Evolutionary conservation across 1,140 invertebrate genomes (phyloP).

Genomic region (Euglossa dilemma): DNA sequence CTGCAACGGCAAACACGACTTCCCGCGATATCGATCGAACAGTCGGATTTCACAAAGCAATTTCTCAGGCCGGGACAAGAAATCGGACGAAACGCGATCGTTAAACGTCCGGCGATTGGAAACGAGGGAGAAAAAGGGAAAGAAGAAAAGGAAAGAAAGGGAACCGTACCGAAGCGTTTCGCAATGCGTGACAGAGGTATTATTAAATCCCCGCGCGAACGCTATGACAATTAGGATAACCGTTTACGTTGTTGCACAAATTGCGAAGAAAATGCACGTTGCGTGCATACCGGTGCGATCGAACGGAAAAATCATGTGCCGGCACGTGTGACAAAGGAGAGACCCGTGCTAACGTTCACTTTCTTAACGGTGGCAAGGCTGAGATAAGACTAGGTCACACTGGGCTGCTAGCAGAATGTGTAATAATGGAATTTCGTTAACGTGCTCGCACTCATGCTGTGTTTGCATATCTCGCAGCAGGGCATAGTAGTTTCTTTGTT

Average conservation of each 20-base stretch:
- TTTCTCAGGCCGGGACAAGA: not conserved
- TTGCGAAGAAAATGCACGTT: slow-evolving; percentile 34
- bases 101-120: too few species aligned
- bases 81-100: not conserved
- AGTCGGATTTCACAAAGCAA: not conserved
- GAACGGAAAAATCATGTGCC: not conserved
- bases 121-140: not conserved
- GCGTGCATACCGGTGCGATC: slow-evolving; percentile 1
- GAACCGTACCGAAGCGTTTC: not conserved
- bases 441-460: too few species aligned
- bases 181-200: not conserved
- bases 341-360: not conserved
- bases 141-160: not conserved
- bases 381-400: not conserved
- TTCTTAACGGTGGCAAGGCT: not conserved
- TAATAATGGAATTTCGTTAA: too few species aligned
- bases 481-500: too few species aligned
- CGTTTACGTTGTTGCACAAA: slow-evolving; percentile 27
- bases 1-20: not conserved
- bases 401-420: not conserved
- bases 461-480: too few species aligned
- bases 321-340: not conserved
- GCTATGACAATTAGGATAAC: slow-evolving; percentile 41
- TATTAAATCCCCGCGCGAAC: slow-evolving; percentile 14
- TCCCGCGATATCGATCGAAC: not conserved